phyloP scores from a whole-genome alignment of 2,797 vertebrate genomes.

The Bovichtus diacanthus region DNA sequence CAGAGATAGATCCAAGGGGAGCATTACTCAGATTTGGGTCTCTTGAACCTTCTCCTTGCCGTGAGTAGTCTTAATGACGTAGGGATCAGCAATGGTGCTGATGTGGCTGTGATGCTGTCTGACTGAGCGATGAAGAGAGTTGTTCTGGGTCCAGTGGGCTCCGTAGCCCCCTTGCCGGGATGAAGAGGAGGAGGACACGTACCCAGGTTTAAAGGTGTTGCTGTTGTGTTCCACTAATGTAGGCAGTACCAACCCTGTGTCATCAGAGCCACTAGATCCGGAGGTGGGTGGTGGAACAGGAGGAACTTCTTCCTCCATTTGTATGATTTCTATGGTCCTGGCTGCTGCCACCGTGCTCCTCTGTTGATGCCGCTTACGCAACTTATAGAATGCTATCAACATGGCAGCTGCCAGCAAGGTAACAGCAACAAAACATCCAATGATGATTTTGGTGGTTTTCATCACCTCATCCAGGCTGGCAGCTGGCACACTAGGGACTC shows the following conservation, averaged over 20 bases:
- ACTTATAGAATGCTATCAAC: conserved; percentile 98
- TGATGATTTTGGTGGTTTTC: conserved; percentile 99
- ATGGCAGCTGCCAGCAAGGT: conserved; percentile 96
- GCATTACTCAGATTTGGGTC: conserved; percentile 93
- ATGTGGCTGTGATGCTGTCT: conserved; percentile 88
- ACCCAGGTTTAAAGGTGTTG: conserved; percentile 91
- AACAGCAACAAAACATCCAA: conserved; percentile 97
- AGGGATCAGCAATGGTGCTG: conserved; percentile 92
- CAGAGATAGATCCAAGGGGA: conserved; percentile 69
- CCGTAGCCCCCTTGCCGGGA: conserved; percentile 89
- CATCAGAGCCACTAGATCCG: conserved; percentile 88
- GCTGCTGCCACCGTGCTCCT: conserved; percentile 94
- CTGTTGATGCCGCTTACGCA: conserved; percentile 97
- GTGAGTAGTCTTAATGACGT: conserved; percentile 93
- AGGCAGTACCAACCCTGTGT: conserved; percentile 91
- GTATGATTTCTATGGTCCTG: conserved; percentile 95
- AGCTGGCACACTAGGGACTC: conserved; percentile 86
- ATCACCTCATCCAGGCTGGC: conserved; percentile 97
- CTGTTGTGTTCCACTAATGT: conserved; percentile 95
- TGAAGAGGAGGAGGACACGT: conserved; percentile 78
- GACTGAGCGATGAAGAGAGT: conserved; percentile 93
- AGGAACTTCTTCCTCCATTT: conserved; percentile 94
- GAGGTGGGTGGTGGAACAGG: conserved; percentile 84
- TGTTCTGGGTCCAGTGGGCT: conserved; percentile 96
- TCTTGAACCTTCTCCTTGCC: conserved; percentile 99